These are phyloP conservation scores for Python bivittatus DNA, from an alignment of 2,113 vertebrate species.

Conservation along the genomic window DNA sequence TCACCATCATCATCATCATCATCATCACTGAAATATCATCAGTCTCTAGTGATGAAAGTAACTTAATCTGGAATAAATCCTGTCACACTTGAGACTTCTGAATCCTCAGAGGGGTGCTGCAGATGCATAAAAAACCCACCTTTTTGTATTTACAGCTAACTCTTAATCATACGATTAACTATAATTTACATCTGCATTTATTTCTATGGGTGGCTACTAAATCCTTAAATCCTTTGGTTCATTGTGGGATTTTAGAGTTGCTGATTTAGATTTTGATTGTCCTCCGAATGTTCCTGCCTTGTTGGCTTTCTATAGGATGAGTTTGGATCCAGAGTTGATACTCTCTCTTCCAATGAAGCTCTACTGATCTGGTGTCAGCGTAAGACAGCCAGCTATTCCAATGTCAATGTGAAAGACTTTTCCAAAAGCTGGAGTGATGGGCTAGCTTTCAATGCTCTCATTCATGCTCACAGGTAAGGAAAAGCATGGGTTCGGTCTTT, in stretches of 20 bases:
- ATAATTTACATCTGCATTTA: background rate
- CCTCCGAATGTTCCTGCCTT: background rate
- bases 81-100: background rate
- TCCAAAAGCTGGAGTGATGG: conserved; percentile 89
- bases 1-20: too few relatives aligned
- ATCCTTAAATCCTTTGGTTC: too few relatives aligned
- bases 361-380: conserved; percentile 90
- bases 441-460: conserved; percentile 87
- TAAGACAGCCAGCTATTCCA: conserved; percentile 83
- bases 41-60: background rate
- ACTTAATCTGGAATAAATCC: background rate
- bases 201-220: background rate
- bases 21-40: background rate
- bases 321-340: conserved; percentile 75
- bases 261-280: background rate
- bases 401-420: conserved; percentile 84
- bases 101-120: background rate
- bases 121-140: background rate
- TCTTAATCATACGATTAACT: background rate
- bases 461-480: conserved; percentile 86
- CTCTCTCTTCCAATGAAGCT: conserved; percentile 86
- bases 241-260: background rate
- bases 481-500: background rate
- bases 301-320: conserved; percentile 70
- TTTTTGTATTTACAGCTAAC: background rate